phyloP scores from a whole-genome alignment of 2,888 invertebrate genomes.

The Epinotia nisella region DNA sequence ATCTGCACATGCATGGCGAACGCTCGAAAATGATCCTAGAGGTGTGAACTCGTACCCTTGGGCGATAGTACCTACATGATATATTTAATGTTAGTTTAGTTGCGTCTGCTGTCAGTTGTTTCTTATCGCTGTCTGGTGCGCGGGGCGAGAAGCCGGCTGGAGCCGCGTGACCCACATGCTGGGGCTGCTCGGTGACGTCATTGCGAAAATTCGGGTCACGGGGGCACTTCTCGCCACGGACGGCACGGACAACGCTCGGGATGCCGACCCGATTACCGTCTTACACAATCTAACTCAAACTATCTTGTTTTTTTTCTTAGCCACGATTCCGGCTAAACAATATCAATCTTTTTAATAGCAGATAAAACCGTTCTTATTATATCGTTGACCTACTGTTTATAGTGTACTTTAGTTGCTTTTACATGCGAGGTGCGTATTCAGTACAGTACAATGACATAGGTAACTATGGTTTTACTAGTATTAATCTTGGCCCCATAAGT shows the following conservation, averaged over 20 bases:
- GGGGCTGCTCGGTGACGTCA: conserved; percentile 77
- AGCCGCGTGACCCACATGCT: conserved; percentile 68
- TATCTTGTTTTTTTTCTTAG: conserved; percentile 18
- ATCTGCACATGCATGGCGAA: no score
- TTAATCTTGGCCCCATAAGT: neutral
- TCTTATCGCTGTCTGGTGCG: conserved; percentile 44
- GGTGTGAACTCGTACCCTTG: no score
- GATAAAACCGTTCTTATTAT: conserved; percentile 20
- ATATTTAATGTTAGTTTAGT: conserved; percentile 15
- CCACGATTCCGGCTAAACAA: conserved; percentile 15
- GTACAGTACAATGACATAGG: conserved; percentile 4
- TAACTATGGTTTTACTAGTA: conserved; percentile 3
- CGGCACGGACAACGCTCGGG: conserved; percentile 54
- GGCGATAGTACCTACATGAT: conserved; percentile 10
- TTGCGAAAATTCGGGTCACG: conserved; percentile 78
- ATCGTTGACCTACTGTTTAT: conserved; percentile 11
- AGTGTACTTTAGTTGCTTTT: conserved; percentile 10
- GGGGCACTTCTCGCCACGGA: conserved; percentile 61
- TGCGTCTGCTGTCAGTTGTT: conserved; percentile 37
- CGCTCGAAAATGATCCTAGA: no score
- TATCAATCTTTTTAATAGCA: conserved; percentile 19
- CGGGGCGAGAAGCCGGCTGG: conserved; percentile 50
- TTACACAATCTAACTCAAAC: conserved; percentile 39
- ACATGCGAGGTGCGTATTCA: neutral
- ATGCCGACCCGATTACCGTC: conserved; percentile 51